Base-by-base conservation (phyloP, 1,140 invertebrate species). In the Proales similis region DNA sequence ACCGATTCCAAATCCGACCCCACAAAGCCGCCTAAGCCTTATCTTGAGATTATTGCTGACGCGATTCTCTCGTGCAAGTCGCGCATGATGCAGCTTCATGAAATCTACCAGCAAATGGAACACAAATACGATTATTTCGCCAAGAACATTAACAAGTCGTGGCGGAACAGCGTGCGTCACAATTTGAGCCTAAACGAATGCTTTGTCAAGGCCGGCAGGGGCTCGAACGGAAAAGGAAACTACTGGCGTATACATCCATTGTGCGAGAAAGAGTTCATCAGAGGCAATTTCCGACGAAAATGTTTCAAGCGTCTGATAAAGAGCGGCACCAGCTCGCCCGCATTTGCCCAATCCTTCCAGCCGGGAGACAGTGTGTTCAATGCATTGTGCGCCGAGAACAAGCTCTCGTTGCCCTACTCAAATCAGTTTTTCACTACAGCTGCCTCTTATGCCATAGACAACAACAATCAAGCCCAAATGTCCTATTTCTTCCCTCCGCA, bases 181-280 rank as follows among this genome's bases (percentile, higher is more conserved):
- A 99, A 98, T 76, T 73, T 99, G 0, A 95, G 90, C 0, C 77
- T 98, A 0, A 98, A 99, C 77, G 93, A 97, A 70, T 98, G 94
- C 70, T 98, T 98, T 74, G 85, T 98, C 5, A 99, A 99, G 73
- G 85, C 91, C 0, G 92, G 92, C 9, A 39, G 74, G 20, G 72
- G 71, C 63, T 88, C 90, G 0, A 97, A 96, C 72, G 93, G 93
- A 0, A 99, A 98, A 73, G 93, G 81, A 0, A 92, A 97, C 71
- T 97, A 48, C 42, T 63, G 61, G 61, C 30, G 30, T 30, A 63
- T 63, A 20, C 61, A 63, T 38, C 43, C 43, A 39, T 47, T 42
- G 19, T 38, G 43, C 7, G 46, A 63, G 49, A 38, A 48, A 36
- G 61, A 63, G 22, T 63, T 63, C n/a, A 48, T 48, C 6, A 20